Evolutionary conservation across 2,113 vertebrate species (phyloP).

Genomic region (Aspidoscelis tigris): DNA sequence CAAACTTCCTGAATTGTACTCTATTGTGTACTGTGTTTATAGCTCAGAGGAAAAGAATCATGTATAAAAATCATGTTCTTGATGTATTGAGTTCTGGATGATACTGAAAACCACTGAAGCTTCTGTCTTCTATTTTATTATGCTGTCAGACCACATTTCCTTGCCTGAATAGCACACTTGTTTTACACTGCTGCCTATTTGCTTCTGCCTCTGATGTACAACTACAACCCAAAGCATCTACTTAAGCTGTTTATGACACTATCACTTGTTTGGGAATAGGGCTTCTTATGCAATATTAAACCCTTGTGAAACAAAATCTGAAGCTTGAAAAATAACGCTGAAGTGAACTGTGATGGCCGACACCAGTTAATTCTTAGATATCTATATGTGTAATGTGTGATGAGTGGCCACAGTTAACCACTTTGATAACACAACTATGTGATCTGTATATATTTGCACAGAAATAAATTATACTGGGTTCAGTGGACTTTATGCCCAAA

Average conservation of each 20-base stretch:
- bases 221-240: neutral
- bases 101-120: constrained; percentile 17
- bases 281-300: neutral
- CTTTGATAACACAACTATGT: neutral
- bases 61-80: constrained; percentile 26
- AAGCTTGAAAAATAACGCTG: neutral
- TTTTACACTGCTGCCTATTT: constrained; percentile 15
- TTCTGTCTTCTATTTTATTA: constrained; percentile 31
- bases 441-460: neutral
- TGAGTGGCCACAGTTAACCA: neutral
- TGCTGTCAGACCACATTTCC: constrained; percentile 22
- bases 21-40: neutral
- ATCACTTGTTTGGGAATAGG: constrained; percentile 8
- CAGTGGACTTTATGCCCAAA: neutral
- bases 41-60: neutral
- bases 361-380: neutral
- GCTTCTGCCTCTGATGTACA: constrained; percentile 5
- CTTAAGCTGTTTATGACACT: neutral
- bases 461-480: neutral
- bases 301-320: neutral
- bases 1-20: neutral
- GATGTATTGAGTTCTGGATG: constrained; percentile 5
- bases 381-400: neutral
- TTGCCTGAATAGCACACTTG: constrained; percentile 17
- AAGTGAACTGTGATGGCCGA: neutral